Evolutionary conservation across 2,888 invertebrate species (phyloP).

Genomic region (Allophyes oxyacanthae): DNA sequence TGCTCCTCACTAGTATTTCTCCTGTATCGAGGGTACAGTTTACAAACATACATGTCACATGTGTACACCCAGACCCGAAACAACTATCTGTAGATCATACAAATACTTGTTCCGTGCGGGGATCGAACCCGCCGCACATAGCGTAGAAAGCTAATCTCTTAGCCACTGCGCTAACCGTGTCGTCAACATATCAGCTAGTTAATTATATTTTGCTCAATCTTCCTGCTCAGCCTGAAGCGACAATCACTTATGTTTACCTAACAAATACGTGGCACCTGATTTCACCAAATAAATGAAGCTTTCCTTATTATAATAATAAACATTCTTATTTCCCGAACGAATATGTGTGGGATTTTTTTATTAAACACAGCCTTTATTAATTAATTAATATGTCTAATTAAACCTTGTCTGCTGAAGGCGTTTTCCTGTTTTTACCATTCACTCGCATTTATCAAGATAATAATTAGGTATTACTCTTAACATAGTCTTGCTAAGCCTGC

Average conservation of each 20-base stretch:
- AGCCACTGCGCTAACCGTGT: no score
- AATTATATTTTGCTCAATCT: no score
- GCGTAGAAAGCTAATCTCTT: no score
- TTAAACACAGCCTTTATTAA: slow-evolving; percentile 25
- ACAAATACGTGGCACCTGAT: slow-evolving; percentile 16
- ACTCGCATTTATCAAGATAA: slow-evolving; percentile 14
- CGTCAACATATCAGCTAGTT: no score
- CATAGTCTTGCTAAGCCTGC: no score
- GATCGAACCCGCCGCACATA: no score
- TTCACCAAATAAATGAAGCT: slow-evolving; percentile 13
- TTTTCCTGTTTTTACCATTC: slow-evolving; percentile 4
- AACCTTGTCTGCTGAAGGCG: slow-evolving; percentile 4
- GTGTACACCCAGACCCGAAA: no score
- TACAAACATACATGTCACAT: no score
- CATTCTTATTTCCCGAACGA: slow-evolving; percentile 3
- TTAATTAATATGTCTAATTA: slow-evolving; percentile 35
- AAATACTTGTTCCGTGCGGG: no score
- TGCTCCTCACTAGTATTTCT: no score
- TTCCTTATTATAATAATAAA: slow-evolving; percentile 15
- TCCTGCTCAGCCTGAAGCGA: slow-evolving; percentile 14
- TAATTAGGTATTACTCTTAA: slow-evolving; percentile 19
- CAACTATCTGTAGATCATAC: no score
- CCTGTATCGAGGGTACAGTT: no score
- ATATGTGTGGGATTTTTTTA: not conserved
- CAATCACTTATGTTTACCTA: slow-evolving; percentile 13